Conservation (phyloP, 2,888 invertebrate species). For the Oxystoma pomonae region DNA sequence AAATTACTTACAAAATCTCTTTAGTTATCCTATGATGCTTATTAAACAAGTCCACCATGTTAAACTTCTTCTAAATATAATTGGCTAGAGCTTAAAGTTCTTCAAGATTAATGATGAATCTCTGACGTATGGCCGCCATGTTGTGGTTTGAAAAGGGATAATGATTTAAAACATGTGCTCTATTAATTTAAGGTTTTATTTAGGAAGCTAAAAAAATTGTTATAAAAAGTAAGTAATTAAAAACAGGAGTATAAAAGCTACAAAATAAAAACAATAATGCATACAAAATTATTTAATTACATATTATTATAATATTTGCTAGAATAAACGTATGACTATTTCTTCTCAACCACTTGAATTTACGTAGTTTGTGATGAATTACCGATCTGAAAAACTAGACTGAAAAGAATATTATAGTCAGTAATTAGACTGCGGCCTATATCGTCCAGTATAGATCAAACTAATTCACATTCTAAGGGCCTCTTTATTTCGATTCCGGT, state of each 20-base stretch:
- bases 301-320: too few relatives aligned
- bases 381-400: constrained; percentile 1
- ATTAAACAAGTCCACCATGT: not conserved
- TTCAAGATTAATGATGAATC: not conserved
- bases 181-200: too few relatives aligned
- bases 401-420: constrained; percentile 11
- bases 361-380: not conserved
- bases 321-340: too few relatives aligned
- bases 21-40: too few relatives aligned
- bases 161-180: not conserved
- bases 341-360: not conserved
- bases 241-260: too few relatives aligned
- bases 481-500: constrained; percentile 27
- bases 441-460: not conserved
- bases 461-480: constrained; percentile 27
- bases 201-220: too few relatives aligned
- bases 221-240: too few relatives aligned
- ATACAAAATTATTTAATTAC: too few relatives aligned
- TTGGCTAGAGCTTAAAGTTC: not conserved
- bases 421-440: constrained; percentile 5
- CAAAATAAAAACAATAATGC: too few relatives aligned
- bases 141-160: not conserved
- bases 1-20: too few relatives aligned
- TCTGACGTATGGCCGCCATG: not conserved
- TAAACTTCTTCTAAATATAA: not conserved